Conservation (phyloP, 2,888 invertebrate genomes). For the Empis stercorea region DNA sequence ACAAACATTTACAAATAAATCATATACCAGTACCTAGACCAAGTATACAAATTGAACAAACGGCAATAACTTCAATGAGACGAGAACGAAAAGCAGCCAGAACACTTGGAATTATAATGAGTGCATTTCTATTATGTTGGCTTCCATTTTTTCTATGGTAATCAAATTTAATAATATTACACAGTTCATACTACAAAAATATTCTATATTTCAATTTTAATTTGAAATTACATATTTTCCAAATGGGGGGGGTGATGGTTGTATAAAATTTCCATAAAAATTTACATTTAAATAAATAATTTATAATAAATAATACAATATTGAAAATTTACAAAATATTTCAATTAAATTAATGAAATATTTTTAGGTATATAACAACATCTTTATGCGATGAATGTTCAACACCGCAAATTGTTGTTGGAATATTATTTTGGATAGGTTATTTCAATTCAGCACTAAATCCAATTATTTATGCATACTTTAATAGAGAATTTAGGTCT, state of each 20-base stretch:
- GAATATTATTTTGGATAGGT: conserved; percentile 91
- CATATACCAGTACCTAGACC: conserved; percentile 64
- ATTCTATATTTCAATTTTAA: no score
- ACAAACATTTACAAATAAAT: conserved; percentile 82
- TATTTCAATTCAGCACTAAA: conserved; percentile 96
- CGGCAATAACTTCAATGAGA: conserved; percentile 76
- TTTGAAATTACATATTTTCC: no score
- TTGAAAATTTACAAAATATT: conserved; percentile 1
- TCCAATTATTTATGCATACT: conserved; percentile 94
- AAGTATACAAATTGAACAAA: conserved; percentile 57
- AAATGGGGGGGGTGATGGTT: no score
- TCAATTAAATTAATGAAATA: not conserved
- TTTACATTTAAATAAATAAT: no score
- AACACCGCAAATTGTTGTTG: conserved; percentile 74
- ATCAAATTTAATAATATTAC: conserved; percentile 19
- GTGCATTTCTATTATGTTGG: conserved; percentile 90
- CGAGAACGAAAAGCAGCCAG: conserved; percentile 81
- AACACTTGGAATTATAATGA: conserved; percentile 92
- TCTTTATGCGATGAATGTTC: conserved; percentile 65
- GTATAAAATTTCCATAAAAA: no score
- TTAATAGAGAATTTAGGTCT: conserved; percentile 90
- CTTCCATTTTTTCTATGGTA: conserved; percentile 90
- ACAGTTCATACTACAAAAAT: no score
- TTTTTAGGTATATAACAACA: conserved; percentile 68
- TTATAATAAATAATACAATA: not conserved